These are phyloP conservation scores for Enteromius treurensis DNA, from an alignment of 2,797 vertebrate species.

Conservation along the genomic window DNA sequence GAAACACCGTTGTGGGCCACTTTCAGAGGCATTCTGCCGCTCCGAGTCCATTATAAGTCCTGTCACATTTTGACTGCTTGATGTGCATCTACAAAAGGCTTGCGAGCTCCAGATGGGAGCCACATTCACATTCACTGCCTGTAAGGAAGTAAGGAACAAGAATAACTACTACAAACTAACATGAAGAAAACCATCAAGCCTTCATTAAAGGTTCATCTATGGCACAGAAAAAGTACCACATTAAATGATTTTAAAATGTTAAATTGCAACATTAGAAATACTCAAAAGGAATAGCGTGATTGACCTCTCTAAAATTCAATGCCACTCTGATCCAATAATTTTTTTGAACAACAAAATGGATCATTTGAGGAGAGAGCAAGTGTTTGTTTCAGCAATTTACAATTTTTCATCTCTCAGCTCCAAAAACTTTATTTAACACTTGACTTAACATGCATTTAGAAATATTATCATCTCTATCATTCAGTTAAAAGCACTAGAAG, in stretches of 20 bases:
- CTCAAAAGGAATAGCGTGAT: conserved; percentile 1
- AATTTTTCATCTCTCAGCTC: not conserved
- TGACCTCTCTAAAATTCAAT: not conserved
- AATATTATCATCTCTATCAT: not conserved
- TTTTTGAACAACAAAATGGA: not conserved
- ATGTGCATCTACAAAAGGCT: conserved; percentile 51
- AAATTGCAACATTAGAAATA: conserved; percentile 5
- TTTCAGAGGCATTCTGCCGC: conserved; percentile 24
- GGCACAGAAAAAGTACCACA: not conserved
- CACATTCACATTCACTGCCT: conserved; percentile 35
- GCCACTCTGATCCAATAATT: not conserved
- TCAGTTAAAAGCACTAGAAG: not conserved
- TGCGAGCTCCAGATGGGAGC: conserved; percentile 24
- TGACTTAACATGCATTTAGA: conserved; percentile 7
- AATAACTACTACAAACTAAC: conserved; percentile 2
- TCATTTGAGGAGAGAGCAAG: not conserved
- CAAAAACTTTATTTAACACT: not conserved
- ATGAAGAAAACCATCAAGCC: conserved; percentile 23
- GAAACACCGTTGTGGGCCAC: conserved; percentile 23
- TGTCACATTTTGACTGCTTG: conserved; percentile 52
- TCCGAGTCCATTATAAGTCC: conserved; percentile 41
- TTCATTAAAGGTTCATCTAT: conserved; percentile 38
- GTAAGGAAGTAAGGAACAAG: conserved; percentile 11
- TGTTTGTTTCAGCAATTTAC: not conserved
- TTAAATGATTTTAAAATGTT: conserved; percentile 14